Evolutionary conservation across 2,113 vertebrate species (phyloP).

Genomic region (Ictalurus punctatus): DNA sequence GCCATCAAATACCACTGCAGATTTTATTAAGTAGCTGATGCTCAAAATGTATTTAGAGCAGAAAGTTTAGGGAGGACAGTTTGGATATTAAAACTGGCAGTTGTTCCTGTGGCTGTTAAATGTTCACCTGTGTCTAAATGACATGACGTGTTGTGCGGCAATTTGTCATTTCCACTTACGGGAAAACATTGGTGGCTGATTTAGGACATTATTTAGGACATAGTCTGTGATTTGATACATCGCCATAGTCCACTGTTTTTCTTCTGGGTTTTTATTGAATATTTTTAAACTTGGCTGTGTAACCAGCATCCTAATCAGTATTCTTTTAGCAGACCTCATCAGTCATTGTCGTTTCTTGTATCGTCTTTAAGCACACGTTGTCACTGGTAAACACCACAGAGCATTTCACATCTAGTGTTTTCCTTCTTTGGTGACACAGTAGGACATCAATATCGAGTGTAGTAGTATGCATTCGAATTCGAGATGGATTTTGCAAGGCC

Average conservation of each 20-base stretch:
- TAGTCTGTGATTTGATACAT: conserved; percentile 16
- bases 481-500: neutral
- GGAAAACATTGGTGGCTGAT: conserved; percentile 15
- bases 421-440: conserved; percentile 26
- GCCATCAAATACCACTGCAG: neutral
- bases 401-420: neutral
- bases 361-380: conserved; percentile 14
- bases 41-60: conserved; percentile 4
- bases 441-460: neutral
- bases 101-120: conserved; percentile 10
- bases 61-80: neutral
- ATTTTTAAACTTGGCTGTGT: neutral
- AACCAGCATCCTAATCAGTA: conserved; percentile 13
- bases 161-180: neutral
- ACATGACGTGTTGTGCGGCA: neutral
- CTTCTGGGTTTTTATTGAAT: conserved; percentile 18
- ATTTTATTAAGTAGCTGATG: neutral
- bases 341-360: conserved; percentile 24
- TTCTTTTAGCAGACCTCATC: conserved; percentile 30
- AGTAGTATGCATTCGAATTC: neutral
- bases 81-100: neutral
- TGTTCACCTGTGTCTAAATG: neutral
- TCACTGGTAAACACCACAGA: conserved; percentile 13
- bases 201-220: conserved; percentile 16
- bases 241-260: neutral